Percentiles rank a stretch among this genome's conserved stretches.
These are phyloP conservation scores for Psittacara wagleri DNA, from an alignment of 2,113 vertebrate species.

Conservation along the genomic window DNA sequence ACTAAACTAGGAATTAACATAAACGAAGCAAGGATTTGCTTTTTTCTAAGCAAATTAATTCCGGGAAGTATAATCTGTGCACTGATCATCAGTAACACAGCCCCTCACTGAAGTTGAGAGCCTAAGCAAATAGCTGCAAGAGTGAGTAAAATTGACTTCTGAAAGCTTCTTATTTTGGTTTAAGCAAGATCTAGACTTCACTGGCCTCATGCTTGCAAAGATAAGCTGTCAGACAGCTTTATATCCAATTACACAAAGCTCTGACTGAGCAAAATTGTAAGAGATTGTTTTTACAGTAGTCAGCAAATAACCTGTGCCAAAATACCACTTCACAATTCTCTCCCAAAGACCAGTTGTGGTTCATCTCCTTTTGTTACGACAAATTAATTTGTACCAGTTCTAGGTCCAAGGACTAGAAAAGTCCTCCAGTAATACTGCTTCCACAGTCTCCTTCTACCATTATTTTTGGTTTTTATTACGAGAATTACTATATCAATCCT, in stretches of 20 bases:
- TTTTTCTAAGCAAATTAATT: not conserved
- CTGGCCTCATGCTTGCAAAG: not conserved
- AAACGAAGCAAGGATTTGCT: not conserved
- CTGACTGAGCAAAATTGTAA: not conserved
- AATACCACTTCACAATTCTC: not conserved
- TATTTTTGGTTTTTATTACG: not conserved
- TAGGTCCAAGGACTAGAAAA: not conserved
- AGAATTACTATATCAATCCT: not conserved
- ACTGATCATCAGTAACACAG: not conserved
- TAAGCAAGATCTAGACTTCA: not conserved
- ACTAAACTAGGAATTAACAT: not conserved
- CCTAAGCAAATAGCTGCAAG: not conserved
- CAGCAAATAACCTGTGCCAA: not conserved
- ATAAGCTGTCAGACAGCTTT: conserved; percentile 3
- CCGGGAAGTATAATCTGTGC: not conserved
- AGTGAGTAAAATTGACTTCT: conserved; percentile 27
- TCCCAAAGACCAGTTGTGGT: not conserved
- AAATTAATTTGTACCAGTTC: not conserved
- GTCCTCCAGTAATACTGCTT: not conserved
- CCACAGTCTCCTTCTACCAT: not conserved
- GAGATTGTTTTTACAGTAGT: not conserved
- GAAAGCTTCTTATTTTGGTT: conserved; percentile 31
- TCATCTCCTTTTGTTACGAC: not conserved
- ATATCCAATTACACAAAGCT: conserved; percentile 23
- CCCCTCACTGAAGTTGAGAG: not conserved